Percentiles rank a stretch among this genome's conserved stretches.
These are phyloP conservation scores for Rotaria magnacalcarata DNA, from an alignment of 2,888 invertebrate species.

Conservation along the genomic window DNA sequence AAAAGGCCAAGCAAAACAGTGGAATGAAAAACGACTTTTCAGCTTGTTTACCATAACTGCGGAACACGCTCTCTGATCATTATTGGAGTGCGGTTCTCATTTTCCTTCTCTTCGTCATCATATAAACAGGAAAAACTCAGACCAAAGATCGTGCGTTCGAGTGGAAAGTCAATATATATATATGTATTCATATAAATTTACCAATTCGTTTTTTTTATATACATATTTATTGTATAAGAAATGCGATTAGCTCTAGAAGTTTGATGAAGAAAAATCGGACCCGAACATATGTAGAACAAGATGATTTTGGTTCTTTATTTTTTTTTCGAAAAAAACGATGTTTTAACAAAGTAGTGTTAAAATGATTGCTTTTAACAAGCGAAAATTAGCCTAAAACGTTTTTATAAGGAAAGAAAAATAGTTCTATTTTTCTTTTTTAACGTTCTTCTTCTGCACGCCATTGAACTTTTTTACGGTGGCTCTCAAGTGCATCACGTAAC, in stretches of 20 bases:
- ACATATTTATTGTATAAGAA: not conserved
- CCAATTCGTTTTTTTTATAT: not conserved
- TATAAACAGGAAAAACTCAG: constrained; percentile 1
- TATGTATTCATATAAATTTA: not conserved
- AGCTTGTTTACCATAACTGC: not conserved
- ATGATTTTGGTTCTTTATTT: not conserved
- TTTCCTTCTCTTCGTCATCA: not conserved
- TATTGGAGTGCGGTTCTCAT: not conserved
- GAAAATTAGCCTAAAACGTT: not conserved
- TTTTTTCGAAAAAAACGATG: not conserved
- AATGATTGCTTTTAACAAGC: not conserved
- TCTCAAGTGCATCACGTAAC: constrained; percentile 75
- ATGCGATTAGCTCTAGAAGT: not conserved
- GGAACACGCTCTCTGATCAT: not conserved
- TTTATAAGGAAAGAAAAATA: not conserved
- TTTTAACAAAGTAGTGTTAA: not conserved
- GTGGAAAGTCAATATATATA: not conserved
- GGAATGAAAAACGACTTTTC: constrained; percentile 1
- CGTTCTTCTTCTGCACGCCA: not conserved
- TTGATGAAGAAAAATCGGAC: not conserved
- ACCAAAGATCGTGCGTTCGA: not conserved
- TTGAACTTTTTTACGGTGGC: constrained; percentile 74
- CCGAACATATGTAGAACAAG: not conserved
- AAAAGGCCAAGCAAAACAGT: not conserved
- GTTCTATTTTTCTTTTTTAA: not conserved